Base-by-base conservation (phyloP, 1,140 invertebrate genomes). In the Euglossa dilemma region DNA sequence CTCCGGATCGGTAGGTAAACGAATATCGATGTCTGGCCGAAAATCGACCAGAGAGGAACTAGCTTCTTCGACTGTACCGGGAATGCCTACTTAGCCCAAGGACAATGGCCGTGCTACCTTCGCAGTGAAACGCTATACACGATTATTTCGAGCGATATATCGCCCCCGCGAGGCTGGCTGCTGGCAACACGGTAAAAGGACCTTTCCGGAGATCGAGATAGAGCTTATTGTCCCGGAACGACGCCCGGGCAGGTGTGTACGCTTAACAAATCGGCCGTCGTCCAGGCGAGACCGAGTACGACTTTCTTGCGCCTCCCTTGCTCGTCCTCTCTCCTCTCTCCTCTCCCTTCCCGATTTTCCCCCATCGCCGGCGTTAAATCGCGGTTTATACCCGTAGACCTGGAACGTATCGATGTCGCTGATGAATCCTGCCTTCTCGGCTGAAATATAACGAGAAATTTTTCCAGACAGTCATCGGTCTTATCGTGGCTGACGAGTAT, bases 121-220 rank as follows among this genome's bases (percentile, higher is more conserved):
- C 78, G 61, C 87, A 86, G 85, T 82, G 87, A 89, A 89, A 89
- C 78, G 85, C 78, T 86, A 89, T 89, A 89, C 88, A 89, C 85
- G 88, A 89, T 89, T 76, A 89, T 89, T 89, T 89, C 87, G 87
- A 88, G 81, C 87, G 88, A 89, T 89, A 89, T 84, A 89, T 86
- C 87, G 81, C 78, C 78, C 81, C 87, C 79, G 87, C 82, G 87
- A 89, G 82, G n/a, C 76, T 80, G 88, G 85, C 82, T 85, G 85
- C 88, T 89, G 85, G 88, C 88, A 70, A 88, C 70, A 89, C 81
- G 84, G 88, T 89, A 88, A 89, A 87, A 85, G 88, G 87, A 89
- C 88, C 88, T 89, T 89, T 86, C 85, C 64, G 64, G 82, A 89
- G 88, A 89, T 89, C 88, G 87, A 89, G 88, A 89, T 89, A 89